Percentiles rank a stretch among this genome's conserved stretches.
phyloP scores from a whole-genome alignment of 2,888 invertebrate species.

The Stramonita haemastoma region DNA sequence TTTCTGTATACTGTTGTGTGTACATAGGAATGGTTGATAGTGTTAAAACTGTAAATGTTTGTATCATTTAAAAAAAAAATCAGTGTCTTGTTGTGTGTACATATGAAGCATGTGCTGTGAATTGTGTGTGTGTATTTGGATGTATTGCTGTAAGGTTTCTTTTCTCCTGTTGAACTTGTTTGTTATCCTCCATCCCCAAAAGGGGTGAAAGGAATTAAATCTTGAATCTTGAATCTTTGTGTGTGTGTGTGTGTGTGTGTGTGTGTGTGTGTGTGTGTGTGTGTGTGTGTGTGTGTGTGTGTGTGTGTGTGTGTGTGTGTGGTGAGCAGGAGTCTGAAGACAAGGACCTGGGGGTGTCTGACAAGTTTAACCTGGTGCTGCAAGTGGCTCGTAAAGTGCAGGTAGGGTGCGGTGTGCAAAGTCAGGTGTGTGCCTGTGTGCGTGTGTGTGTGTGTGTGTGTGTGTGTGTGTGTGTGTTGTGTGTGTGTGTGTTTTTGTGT shows the following conservation, averaged over 20 bases:
- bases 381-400: slow-evolving; percentile 78
- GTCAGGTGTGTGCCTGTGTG: neutral
- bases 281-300: neutral
- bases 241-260: too few relatives aligned
- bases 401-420: slow-evolving; percentile 54
- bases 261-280: too few relatives aligned
- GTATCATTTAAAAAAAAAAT: too few relatives aligned
- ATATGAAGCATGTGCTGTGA: neutral
- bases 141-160: too few relatives aligned
- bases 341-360: slow-evolving; percentile 71
- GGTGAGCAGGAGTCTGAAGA: neutral
- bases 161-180: too few relatives aligned
- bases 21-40: too few relatives aligned
- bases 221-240: too few relatives aligned
- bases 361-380: slow-evolving; percentile 77
- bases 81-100: too few relatives aligned
- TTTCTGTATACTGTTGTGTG: too few relatives aligned
- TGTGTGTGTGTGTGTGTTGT: neutral
- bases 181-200: too few relatives aligned
- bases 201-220: too few relatives aligned
- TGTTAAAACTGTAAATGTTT: too few relatives aligned
- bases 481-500: neutral
- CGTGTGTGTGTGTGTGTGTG: slow-evolving; percentile 3
- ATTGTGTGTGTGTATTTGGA: neutral
- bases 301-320: neutral